Conservation (phyloP, 1,140 invertebrate species). For the Listronotus bonariensis region DNA sequence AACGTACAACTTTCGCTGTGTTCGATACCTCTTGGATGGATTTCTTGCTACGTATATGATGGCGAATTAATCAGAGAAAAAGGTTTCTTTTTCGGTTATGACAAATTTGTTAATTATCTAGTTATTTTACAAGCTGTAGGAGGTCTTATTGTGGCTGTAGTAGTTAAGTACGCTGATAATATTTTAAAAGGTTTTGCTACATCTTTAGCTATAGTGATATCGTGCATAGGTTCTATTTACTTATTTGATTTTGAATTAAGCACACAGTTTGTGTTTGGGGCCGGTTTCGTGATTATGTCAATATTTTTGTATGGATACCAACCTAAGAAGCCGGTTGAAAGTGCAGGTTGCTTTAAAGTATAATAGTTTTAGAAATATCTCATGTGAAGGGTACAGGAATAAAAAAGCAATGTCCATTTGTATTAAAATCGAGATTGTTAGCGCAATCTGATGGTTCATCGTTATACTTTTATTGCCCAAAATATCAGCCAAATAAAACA, state of each 20-base stretch:
- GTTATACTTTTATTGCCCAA: too few species aligned
- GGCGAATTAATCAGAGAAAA: slow-evolving; percentile 58
- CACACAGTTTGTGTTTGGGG: slow-evolving; percentile 87
- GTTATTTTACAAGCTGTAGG: slow-evolving; percentile 85
- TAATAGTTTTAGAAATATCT: too few species aligned
- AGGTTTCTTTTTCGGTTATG: slow-evolving; percentile 82
- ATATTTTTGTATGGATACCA: slow-evolving; percentile 91
- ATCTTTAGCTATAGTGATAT: slow-evolving; percentile 94
- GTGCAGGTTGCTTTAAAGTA: slow-evolving; percentile 21
- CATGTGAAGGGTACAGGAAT: too few species aligned
- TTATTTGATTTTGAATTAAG: slow-evolving; percentile 90
- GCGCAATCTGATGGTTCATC: too few species aligned
- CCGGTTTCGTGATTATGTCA: slow-evolving; percentile 87
- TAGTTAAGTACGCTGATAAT: slow-evolving; percentile 97
- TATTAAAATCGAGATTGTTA: too few species aligned
- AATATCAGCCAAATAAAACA: too few species aligned
- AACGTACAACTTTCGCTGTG: slow-evolving; percentile 88
- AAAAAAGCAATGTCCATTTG: too few species aligned
- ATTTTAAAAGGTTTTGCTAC: slow-evolving; percentile 96
- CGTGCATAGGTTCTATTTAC: slow-evolving; percentile 91
- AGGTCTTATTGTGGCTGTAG: slow-evolving; percentile 90
- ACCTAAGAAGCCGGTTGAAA: slow-evolving; percentile 38
- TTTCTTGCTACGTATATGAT: slow-evolving; percentile 72
- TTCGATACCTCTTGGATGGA: slow-evolving; percentile 77
- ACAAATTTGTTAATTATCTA: slow-evolving; percentile 83